Base-by-base conservation (phyloP, 2,113 vertebrate genomes). In the Chaetura pelagica region DNA sequence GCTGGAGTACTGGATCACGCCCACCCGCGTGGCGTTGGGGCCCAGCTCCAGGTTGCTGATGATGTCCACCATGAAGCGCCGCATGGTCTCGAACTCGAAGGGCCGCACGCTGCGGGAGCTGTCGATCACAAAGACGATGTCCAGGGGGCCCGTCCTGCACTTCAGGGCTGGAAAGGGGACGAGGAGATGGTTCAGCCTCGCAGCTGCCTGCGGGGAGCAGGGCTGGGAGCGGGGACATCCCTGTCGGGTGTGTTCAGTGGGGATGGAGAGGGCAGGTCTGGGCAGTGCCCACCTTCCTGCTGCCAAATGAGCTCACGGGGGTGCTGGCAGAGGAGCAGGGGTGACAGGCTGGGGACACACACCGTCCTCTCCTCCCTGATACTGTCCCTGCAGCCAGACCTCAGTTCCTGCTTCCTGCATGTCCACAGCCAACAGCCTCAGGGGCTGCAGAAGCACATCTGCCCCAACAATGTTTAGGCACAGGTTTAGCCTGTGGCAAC, bases 1-100 rank as follows among this genome's bases (percentile, higher is more conserved):
- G 95, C 99, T 99, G 85, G 99, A 99, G 93, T 99, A 99, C 96
- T 99, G 99, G 80, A 99, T 98, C 59, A 99, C 98, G 4, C 99
- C 99, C 11, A 99, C 98, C 17, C 99, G 98, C 1, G 99, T 99
- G 93, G 98, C 92, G 0, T 98, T 98, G 63, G 95, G 97, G 7
- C 99, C 99, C 77, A 99, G 97, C 6, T 99, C 98, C 96, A 99
- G 84, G 57, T 97, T 98, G 85, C 98, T 38, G 8, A 99, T 98
- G 86, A 99, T 99, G 97, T 99, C 98, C 8, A 99, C 98, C 97
- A 99, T 98, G 97, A 99, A 99, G 74, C 98, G 98, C 92, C 99
- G 97, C 99, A 99, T 99, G 48, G 98, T 99, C 98, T 99, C 99
- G 0, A 99, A 99, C 97, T 99, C 99, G 0, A 99, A 99, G 5